Evolutionary conservation across 2,797 vertebrate genomes (phyloP).

Genomic region (Tapirus indicus): DNA sequence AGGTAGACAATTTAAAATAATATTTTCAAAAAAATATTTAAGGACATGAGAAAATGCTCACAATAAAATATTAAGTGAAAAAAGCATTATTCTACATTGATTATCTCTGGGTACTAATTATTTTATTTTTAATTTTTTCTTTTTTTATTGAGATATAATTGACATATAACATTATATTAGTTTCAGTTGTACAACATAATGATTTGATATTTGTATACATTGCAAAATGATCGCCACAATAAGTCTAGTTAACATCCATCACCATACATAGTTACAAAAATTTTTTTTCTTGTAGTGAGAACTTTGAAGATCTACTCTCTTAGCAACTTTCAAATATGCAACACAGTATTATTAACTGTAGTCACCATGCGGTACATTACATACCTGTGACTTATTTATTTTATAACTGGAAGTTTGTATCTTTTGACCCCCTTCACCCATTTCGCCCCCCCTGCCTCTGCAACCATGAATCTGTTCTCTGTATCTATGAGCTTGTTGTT

Average conservation of each 20-base stretch:
- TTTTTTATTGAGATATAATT: not conserved
- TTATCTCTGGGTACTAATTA: not conserved
- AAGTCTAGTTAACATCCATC: not conserved
- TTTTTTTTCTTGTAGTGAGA: not conserved
- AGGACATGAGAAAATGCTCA: not conserved
- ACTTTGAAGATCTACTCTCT: not conserved
- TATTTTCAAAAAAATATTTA: conserved; percentile 25
- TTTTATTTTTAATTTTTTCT: not conserved
- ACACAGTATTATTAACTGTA: not conserved
- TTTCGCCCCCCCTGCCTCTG: not conserved
- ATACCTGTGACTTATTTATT: not conserved
- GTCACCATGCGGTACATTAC: not conserved
- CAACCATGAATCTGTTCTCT: not conserved
- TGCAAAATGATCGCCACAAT: not conserved
- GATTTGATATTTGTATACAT: not conserved
- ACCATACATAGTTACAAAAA: not conserved
- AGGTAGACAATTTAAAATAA: not conserved
- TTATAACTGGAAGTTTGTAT: not conserved
- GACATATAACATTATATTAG: not conserved
- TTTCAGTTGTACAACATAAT: not conserved
- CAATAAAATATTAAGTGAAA: not conserved
- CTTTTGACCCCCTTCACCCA: not conserved
- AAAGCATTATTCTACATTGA: not conserved
- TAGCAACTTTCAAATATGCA: not conserved
- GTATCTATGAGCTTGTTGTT: not conserved